Base-by-base conservation (phyloP, 1,140 invertebrate species). In the Platorchestia sp. region DNA sequence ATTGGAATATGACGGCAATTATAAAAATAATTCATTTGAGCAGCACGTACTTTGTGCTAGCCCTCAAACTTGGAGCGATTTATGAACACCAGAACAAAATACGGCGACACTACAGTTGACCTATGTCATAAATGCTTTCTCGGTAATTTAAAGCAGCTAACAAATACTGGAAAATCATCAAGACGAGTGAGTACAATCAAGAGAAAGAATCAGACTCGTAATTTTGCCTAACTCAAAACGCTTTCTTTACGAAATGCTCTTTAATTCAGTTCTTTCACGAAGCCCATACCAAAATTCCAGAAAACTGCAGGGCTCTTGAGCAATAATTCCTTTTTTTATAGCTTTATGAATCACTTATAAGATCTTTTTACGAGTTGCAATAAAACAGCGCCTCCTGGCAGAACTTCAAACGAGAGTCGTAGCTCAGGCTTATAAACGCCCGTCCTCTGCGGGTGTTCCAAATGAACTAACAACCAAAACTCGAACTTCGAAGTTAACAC, bases 341-440 rank as follows among this genome's bases (percentile, higher is more conserved):
- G 59, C 59, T 75, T 75, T 75, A 75, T 75, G 59, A 75, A 75
- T 75, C 59, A 75, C 59, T 75, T 75, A 75, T 75, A 75, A 75
- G 59, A 75, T 75, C 59, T 75, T 75, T 75, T 75, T 75, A 75
- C 59, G 59, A 75, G 59, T 36, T 36, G 27, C 59, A 75, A 75
- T 75, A 75, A 75, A 75, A 75, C 59, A 75, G 59, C 59, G 14
- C 59, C 27, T 36, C 59, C 59, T 75, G 59, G 59, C 59, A 75
- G 59, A 75, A 75, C 59, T 75, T 75, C 59, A 75, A 75, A 75
- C 59, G 59, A 75, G 59, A 75, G 59, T 75, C 59, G 59, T 75
- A 75, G 59, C 59, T 75, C 59, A 75, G 59, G 7, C 59, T 75
- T 36, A 27, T 75, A 36, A 75, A 75, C 59, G 59, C 36, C 59